Percentiles rank a stretch among this genome's conserved stretches.
Conservation (phyloP, 2,113 vertebrate species). For the Plecotus auritus region DNA sequence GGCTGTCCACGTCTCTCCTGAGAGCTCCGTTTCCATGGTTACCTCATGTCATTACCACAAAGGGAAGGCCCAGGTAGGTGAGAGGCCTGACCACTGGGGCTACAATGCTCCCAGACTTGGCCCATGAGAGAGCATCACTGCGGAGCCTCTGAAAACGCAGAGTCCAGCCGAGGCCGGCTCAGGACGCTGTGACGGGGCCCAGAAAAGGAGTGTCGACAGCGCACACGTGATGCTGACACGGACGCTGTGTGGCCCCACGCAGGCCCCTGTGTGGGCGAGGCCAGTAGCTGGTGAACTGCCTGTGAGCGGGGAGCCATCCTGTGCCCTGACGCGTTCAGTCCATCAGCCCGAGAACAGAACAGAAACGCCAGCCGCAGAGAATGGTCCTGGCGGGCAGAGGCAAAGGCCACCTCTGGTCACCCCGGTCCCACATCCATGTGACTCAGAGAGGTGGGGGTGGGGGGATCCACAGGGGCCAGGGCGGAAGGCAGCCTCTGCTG, state of each 20-base stretch:
- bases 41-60: background rate
- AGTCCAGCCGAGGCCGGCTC: too few relatives aligned
- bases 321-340: fast-evolving
- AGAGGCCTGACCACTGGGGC: background rate
- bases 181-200: too few relatives aligned
- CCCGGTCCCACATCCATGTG: too few relatives aligned
- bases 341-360: background rate
- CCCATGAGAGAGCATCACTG: fast-evolving
- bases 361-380: background rate
- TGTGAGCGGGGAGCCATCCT: fast-evolving
- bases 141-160: background rate
- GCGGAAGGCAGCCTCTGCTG: background rate
- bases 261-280: background rate
- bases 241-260: background rate
- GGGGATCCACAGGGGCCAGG: background rate
- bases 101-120: too few relatives aligned
- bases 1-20: fast-evolving
- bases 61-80: background rate
- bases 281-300: fast-evolving
- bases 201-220: background rate
- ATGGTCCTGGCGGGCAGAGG: fast-evolving
- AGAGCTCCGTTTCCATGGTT: background rate
- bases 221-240: background rate
- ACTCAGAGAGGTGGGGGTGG: too few relatives aligned
- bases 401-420: too few relatives aligned